Evolutionary conservation across 2,797 vertebrate species (phyloP).

Genomic region (Hydrophis major): DNA sequence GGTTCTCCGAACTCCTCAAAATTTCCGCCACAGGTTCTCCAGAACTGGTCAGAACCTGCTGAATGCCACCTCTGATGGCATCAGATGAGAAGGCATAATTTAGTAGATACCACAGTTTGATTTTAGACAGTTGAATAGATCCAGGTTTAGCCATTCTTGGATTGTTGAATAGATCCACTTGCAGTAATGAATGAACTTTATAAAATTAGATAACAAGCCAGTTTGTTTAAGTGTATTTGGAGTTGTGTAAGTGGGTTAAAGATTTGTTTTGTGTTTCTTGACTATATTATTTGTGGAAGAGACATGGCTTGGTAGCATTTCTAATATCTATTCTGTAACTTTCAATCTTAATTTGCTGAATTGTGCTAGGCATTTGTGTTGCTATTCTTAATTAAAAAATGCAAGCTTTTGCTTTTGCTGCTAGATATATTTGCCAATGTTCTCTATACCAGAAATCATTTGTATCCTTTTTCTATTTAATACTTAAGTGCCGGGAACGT

Average conservation of each 20-base stretch:
- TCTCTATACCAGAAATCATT: background rate
- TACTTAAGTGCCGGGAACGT: background rate
- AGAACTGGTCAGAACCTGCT: no score
- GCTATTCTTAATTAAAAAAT: background rate
- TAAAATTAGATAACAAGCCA: background rate
- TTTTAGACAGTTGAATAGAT: background rate
- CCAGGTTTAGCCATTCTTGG: background rate
- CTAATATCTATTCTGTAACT: background rate
- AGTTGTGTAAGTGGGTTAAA: background rate
- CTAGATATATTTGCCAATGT: background rate
- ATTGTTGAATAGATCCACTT: background rate
- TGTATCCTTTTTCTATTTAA: background rate
- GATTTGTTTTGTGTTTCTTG: background rate
- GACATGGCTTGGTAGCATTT: constrained; percentile 10
- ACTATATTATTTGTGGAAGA: background rate
- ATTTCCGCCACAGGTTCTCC: no score
- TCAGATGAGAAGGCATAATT: background rate
- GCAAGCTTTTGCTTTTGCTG: background rate
- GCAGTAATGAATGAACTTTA: background rate
- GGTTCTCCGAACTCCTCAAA: no score
- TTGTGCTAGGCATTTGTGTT: background rate
- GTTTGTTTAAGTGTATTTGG: background rate
- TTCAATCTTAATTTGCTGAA: background rate
- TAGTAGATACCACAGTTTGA: background rate
- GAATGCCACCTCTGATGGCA: no score